phyloP scores from a whole-genome alignment of 2,888 invertebrate genomes.

The Megaustenia siamemsis region DNA sequence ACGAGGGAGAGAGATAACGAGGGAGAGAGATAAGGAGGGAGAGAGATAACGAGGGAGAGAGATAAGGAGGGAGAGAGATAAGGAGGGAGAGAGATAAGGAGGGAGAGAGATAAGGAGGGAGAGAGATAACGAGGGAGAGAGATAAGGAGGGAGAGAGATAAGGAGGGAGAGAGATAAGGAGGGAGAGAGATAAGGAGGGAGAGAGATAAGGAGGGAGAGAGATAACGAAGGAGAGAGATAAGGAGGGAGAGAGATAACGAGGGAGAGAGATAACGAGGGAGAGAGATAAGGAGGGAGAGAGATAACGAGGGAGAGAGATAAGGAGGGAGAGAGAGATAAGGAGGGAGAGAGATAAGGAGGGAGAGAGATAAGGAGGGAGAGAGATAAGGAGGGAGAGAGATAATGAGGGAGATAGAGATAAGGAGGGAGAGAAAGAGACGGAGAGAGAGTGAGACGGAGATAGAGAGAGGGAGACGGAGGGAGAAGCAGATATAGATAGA shows the following conservation, averaged over 20 bases:
- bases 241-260: not conserved
- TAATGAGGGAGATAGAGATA: slow-evolving; percentile 31
- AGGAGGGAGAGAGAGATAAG: too few species aligned
- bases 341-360: not conserved
- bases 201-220: slow-evolving; percentile 8
- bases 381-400: slow-evolving; percentile 31
- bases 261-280: too few species aligned
- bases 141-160: not conserved
- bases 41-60: too few species aligned
- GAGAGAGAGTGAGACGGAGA: too few species aligned
- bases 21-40: too few species aligned
- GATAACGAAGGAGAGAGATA: not conserved
- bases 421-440: slow-evolving; percentile 19
- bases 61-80: not conserved
- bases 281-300: too few species aligned
- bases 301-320: too few species aligned
- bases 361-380: not conserved
- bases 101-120: not conserved
- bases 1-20: too few species aligned
- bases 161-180: slow-evolving; percentile 10
- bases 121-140: too few species aligned
- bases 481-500: too few species aligned
- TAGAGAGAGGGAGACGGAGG: too few species aligned
- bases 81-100: not conserved
- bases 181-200: slow-evolving; percentile 34